These are phyloP conservation scores for Papilio polyxenes DNA, from an alignment of 1,140 invertebrate genomes.

Conservation along the genomic window DNA sequence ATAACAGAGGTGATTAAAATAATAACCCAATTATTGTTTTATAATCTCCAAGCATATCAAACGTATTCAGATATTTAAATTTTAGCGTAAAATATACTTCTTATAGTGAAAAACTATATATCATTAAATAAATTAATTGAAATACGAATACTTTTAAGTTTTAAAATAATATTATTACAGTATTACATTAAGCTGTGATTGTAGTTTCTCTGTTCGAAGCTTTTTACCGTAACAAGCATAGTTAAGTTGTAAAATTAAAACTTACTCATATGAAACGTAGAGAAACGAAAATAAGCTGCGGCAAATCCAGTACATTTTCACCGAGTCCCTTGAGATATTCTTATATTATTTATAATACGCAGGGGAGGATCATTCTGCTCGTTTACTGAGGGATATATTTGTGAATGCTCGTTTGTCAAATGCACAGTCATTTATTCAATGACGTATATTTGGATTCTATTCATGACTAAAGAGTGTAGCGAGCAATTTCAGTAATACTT, in stretches of 20 bases:
- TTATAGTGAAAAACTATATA: neutral
- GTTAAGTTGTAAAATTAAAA: conserved; percentile 44
- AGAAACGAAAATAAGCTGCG: conserved; percentile 60
- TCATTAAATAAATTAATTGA: neutral
- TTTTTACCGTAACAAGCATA: conserved; percentile 2
- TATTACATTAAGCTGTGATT: conserved; percentile 1
- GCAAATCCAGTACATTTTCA: conserved; percentile 74
- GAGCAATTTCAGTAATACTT: conserved; percentile 22
- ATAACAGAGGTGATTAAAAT: conserved; percentile 41
- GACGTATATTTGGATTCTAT: conserved; percentile 71
- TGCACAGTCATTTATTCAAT: conserved; percentile 79
- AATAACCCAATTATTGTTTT: conserved; percentile 59
- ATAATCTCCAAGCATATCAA: conserved; percentile 48
- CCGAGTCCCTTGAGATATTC: conserved; percentile 67
- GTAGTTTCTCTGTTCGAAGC: conserved; percentile 13
- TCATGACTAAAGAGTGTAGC: conserved; percentile 60
- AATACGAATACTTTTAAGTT: neutral
- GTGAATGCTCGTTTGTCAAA: conserved; percentile 79
- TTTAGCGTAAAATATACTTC: conserved; percentile 28
- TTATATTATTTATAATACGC: conserved; percentile 78
- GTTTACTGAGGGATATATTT: conserved; percentile 75
- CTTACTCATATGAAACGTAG: conserved; percentile 52
- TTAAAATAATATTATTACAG: neutral
- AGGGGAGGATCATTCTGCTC: conserved; percentile 77
- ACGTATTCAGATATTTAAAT: conserved; percentile 45